phyloP scores from a whole-genome alignment of 2,888 invertebrate genomes.

The Molorchus minor region DNA sequence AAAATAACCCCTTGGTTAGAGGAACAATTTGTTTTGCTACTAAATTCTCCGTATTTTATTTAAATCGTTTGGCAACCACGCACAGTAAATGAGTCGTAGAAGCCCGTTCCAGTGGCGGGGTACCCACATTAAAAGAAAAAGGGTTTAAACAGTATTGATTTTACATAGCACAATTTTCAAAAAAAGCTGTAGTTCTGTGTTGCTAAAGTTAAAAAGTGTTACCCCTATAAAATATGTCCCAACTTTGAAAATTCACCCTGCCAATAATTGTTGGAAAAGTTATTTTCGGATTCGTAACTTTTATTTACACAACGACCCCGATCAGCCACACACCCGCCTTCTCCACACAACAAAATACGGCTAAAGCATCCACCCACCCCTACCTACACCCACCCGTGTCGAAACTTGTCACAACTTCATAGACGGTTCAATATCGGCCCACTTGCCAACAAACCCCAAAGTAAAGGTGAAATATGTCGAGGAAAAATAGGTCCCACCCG shows the following conservation, averaged over 20 bases:
- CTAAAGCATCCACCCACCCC: slow-evolving; percentile 3
- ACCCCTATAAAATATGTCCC: too few relatives aligned
- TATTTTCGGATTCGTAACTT: too few relatives aligned
- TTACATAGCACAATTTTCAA: not conserved
- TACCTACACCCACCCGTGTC: slow-evolving; percentile 18
- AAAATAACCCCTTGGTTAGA: too few relatives aligned
- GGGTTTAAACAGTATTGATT: not conserved
- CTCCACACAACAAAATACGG: slow-evolving; percentile 39
- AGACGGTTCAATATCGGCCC: slow-evolving; percentile 32
- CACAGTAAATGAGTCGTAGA: not conserved
- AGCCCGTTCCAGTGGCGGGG: not conserved
- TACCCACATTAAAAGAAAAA: not conserved
- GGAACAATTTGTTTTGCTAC: too few relatives aligned
- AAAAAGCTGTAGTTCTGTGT: too few relatives aligned
- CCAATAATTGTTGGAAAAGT: too few relatives aligned
- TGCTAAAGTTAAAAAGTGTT: too few relatives aligned
- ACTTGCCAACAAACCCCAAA: slow-evolving; percentile 31
- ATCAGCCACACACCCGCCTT: slow-evolving; percentile 31
- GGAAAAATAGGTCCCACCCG: slow-evolving; percentile 32
- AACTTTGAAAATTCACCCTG: too few relatives aligned
- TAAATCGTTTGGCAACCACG: not conserved
- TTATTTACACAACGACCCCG: not conserved
- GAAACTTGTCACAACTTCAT: slow-evolving; percentile 40
- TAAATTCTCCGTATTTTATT: too few relatives aligned
- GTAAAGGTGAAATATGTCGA: slow-evolving; percentile 31